Evolutionary conservation across 2,113 vertebrate genomes (phyloP).

Genomic region (Erythrocercus mccallii): DNA sequence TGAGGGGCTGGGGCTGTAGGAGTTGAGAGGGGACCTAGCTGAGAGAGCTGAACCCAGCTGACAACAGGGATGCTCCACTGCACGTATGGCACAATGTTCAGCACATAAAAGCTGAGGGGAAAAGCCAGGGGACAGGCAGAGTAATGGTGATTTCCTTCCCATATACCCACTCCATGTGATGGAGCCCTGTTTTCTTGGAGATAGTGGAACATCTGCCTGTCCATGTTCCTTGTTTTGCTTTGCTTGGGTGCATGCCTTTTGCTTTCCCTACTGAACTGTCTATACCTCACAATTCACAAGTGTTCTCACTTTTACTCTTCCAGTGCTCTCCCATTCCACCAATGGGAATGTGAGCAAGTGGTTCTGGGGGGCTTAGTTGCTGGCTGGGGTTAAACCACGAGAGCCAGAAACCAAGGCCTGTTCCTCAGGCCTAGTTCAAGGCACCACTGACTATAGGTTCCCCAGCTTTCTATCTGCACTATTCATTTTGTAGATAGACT

Average conservation of each 20-base stretch:
- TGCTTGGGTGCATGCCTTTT: neutral
- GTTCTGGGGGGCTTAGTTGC: neutral
- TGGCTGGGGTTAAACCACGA: neutral
- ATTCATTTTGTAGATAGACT: neutral
- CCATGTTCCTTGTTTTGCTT: neutral
- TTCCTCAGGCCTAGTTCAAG: neutral
- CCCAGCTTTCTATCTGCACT: neutral
- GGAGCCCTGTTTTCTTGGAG: neutral
- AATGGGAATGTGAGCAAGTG: fast-evolving
- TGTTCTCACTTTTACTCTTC: neutral
- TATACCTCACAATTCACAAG: neutral
- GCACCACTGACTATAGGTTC: neutral
- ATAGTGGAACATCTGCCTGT: neutral
- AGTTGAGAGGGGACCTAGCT: neutral
- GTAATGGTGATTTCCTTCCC: neutral
- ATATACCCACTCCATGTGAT: fast-evolving
- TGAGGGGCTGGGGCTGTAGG: fast-evolving
- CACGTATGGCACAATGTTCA: neutral
- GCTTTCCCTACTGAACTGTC: neutral
- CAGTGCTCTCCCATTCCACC: neutral
- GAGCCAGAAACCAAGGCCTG: neutral
- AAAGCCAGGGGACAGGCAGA: neutral
- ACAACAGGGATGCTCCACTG: neutral
- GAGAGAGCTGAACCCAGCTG: neutral
- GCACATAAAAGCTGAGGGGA: neutral